phyloP scores from a whole-genome alignment of 2,797 vertebrate genomes.

The Fringilla coelebs region DNA sequence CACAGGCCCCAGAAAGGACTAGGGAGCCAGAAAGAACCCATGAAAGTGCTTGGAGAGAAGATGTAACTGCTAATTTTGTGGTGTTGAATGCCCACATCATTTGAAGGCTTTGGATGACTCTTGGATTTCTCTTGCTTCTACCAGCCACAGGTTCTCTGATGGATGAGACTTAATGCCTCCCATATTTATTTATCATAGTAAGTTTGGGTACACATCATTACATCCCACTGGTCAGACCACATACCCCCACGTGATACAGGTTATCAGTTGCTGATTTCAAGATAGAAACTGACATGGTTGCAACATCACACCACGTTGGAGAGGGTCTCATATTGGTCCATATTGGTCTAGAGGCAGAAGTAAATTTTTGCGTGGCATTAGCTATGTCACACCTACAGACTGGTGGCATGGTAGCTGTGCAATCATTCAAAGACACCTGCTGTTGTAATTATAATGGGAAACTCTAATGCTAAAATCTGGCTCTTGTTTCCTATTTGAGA shows the following conservation, averaged over 20 bases:
- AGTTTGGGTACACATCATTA: neutral
- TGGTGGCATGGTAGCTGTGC: neutral
- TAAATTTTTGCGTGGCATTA: neutral
- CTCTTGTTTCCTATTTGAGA: neutral
- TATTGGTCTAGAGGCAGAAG: neutral
- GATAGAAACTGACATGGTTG: neutral
- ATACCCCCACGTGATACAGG: neutral
- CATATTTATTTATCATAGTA: neutral
- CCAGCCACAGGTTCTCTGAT: neutral
- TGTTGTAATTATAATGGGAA: neutral
- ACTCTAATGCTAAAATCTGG: neutral
- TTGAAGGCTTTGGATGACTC: neutral
- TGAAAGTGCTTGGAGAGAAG: neutral
- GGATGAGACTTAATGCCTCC: neutral
- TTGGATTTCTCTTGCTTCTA: neutral
- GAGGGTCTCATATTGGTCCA: neutral
- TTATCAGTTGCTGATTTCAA: neutral
- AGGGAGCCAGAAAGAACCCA: neutral
- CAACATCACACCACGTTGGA: neutral
- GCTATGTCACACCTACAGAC: neutral
- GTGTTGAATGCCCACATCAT: neutral
- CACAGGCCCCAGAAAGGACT: neutral
- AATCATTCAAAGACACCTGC: neutral
- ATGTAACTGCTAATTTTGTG: neutral
- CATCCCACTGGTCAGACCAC: neutral